Conservation (phyloP, 1,140 invertebrate genomes). For the Brachionus angularis region DNA sequence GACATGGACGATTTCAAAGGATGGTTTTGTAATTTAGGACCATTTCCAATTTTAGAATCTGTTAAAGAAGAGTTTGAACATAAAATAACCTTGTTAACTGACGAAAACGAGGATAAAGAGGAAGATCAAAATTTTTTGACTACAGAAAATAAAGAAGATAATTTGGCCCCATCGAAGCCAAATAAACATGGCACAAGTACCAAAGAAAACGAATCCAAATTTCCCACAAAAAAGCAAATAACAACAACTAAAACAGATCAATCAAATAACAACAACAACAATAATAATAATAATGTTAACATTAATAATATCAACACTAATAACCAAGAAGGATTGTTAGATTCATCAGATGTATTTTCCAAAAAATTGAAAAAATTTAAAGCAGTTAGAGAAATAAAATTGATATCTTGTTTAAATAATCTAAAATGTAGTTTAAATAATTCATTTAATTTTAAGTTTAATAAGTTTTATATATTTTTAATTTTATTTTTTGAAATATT, state of each 20-base stretch:
- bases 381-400: constrained; percentile 13
- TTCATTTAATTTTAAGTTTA: too few relatives aligned
- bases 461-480: too few relatives aligned
- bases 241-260: too few relatives aligned
- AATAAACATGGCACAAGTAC: too few relatives aligned
- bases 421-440: constrained; percentile 21
- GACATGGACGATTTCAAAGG: constrained; percentile 91
- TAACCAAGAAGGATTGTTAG: too few relatives aligned
- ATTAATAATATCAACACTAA: constrained; percentile 1
- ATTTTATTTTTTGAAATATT: too few relatives aligned
- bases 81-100: constrained; percentile 15
- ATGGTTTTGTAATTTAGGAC: constrained; percentile 56
- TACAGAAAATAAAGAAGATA: background rate
- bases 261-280: too few relatives aligned
- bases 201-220: too few relatives aligned
- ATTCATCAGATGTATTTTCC: background rate
- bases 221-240: too few relatives aligned
- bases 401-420: constrained; percentile 12
- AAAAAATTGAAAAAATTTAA: constrained; percentile 27
- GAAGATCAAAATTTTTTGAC: background rate
- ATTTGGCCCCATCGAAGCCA: too few relatives aligned
- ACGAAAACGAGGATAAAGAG: background rate
- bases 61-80: constrained; percentile 43
- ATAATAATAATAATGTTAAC: background rate
- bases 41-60: constrained; percentile 43